These are phyloP conservation scores for Zonotrichia albicollis DNA, from an alignment of 2,797 vertebrate genomes.

Conservation along the genomic window DNA sequence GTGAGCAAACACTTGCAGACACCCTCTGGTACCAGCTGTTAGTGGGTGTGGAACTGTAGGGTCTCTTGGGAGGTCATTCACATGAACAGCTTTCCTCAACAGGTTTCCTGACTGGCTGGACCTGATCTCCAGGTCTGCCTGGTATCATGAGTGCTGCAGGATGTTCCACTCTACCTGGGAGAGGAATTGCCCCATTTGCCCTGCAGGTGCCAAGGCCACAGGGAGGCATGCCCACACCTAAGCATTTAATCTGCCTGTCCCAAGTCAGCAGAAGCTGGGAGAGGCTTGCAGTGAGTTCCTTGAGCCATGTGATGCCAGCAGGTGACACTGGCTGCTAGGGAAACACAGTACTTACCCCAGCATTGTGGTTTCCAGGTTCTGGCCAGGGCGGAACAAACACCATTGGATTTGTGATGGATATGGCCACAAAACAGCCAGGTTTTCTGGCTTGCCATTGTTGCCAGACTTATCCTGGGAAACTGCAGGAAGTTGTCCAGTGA, in stretches of 20 bases:
- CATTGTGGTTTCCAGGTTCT: not conserved
- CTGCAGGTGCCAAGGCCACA: not conserved
- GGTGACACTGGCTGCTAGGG: not conserved
- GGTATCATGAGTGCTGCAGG: rapidly evolving
- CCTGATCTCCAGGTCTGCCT: not conserved
- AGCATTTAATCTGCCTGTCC: not conserved
- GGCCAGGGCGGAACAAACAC: not conserved
- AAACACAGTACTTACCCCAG: not conserved
- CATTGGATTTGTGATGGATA: not conserved
- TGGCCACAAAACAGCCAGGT: not conserved
- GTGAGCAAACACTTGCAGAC: not conserved
- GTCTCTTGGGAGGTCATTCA: not conserved
- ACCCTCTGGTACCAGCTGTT: not conserved
- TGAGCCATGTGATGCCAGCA: not conserved
- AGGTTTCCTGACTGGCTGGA: not conserved
- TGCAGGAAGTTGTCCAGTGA: not conserved
- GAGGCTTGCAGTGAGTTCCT: not conserved
- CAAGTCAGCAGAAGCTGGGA: not conserved
- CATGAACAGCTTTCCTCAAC: not conserved
- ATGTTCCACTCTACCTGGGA: not conserved
- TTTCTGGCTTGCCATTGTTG: not conserved
- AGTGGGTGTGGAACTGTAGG: not conserved
- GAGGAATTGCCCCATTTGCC: not conserved
- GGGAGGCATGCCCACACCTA: not conserved
- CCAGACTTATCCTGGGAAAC: not conserved